A percentile compares a stretch with the other conserved stretches of the same genome.
phyloP scores from a whole-genome alignment of 2,113 vertebrate species.

The Caloenas nicobarica region DNA sequence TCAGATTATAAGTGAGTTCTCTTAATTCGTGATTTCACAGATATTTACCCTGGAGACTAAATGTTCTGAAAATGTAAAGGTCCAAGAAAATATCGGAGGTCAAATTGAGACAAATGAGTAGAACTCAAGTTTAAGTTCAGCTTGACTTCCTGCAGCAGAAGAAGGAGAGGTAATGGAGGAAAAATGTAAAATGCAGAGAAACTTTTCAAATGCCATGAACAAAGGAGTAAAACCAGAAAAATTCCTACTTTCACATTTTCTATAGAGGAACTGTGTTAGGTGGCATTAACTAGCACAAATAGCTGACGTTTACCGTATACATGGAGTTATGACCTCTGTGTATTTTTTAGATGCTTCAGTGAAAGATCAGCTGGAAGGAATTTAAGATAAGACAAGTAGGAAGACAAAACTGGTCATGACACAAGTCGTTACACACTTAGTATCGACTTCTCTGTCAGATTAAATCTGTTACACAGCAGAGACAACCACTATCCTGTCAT shows the following conservation, averaged over 20 bases:
- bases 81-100: neutral
- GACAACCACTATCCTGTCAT: neutral
- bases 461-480: neutral
- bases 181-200: neutral
- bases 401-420: neutral
- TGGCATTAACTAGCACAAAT: neutral
- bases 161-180: neutral
- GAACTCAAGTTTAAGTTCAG: neutral
- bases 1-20: neutral
- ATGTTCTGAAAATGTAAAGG: neutral
- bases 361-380: neutral
- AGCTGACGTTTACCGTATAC: neutral
- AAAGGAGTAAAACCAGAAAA: neutral
- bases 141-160: neutral
- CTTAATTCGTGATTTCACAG: neutral
- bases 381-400: neutral
- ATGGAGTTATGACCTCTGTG: neutral
- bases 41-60: neutral
- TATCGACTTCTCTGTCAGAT: neutral
- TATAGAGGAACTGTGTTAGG: neutral
- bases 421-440: neutral
- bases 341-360: neutral
- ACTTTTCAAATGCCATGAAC: neutral
- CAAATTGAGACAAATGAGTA: neutral
- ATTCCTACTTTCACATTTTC: neutral